Percentiles rank a stretch among this genome's conserved stretches.
Conservation (phyloP, 2,888 invertebrate genomes). For the Nephrotoma flavescens region DNA sequence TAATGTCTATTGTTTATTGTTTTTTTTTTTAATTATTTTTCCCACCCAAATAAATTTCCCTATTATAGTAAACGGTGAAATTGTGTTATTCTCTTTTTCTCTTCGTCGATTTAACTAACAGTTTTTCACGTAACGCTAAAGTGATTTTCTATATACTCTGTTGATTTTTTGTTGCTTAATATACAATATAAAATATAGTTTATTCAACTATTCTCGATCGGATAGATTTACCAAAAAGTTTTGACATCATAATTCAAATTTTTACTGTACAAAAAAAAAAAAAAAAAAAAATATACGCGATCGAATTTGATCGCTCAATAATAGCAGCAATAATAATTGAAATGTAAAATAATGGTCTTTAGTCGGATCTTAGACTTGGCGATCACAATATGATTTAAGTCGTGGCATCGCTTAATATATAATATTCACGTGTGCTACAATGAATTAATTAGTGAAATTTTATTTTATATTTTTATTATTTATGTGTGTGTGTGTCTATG, state of each 20-base stretch:
- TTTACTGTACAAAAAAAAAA: not conserved
- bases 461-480: not conserved
- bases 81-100: not conserved
- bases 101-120: not conserved
- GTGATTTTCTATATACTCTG: not conserved
- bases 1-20: not conserved
- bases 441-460: not conserved
- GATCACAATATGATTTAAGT: not conserved
- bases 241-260: not conserved
- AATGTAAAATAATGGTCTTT: not conserved
- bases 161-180: not conserved
- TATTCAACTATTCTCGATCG: not conserved
- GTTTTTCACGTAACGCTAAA: conserved; percentile 5
- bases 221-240: not conserved
- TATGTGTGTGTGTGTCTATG: not conserved
- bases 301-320: not conserved
- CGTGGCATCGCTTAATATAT: not conserved
- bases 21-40: not conserved
- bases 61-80: not conserved
- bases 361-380: not conserved
- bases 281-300: not conserved
- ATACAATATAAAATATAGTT: not conserved
- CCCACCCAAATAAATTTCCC: not conserved
- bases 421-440: not conserved
- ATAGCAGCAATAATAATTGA: not conserved